These are phyloP conservation scores for Aphaenogaster floridana DNA, from an alignment of 1,140 invertebrate species.

Conservation along the genomic window DNA sequence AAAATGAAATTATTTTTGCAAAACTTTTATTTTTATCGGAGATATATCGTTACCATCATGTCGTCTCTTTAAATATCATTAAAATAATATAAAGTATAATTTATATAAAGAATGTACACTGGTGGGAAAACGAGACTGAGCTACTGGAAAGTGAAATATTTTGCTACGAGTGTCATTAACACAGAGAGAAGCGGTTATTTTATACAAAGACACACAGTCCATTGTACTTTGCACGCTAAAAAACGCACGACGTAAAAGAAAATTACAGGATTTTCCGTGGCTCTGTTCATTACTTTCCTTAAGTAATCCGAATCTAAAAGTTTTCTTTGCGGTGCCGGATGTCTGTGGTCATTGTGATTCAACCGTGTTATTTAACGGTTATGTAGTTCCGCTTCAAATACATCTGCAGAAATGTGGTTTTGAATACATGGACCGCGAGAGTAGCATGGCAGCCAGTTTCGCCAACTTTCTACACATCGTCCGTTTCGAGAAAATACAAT, in stretches of 20 bases:
- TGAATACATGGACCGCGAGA: conserved; percentile 29
- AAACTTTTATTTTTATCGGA: background rate
- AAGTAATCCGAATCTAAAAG: conserved; percentile 39
- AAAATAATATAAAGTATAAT: background rate
- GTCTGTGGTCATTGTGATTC: conserved; percentile 40
- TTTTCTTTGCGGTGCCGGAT: conserved; percentile 39
- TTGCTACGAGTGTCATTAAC: conserved; percentile 26
- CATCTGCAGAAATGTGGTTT: conserved; percentile 32
- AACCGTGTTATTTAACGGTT: conserved; percentile 44
- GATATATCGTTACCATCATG: background rate
- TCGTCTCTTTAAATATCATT: background rate
- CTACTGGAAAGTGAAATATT: conserved; percentile 14
- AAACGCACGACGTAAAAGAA: background rate
- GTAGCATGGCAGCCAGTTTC: background rate
- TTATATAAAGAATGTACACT: background rate
- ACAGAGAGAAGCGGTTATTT: background rate
- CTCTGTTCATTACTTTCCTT: conserved; percentile 31
- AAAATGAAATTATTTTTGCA: conserved; percentile 12
- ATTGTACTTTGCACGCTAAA: conserved; percentile 1
- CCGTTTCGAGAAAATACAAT: conserved; percentile 41
- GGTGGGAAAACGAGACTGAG: background rate
- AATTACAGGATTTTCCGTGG: conserved; percentile 11
- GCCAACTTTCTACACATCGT: conserved; percentile 24
- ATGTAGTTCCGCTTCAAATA: conserved; percentile 17
- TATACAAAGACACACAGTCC: conserved; percentile 10